A percentile compares a stretch with the other conserved stretches of the same genome.
phyloP scores from a whole-genome alignment of 1,140 invertebrate genomes.

The Laupala kohalensis region DNA sequence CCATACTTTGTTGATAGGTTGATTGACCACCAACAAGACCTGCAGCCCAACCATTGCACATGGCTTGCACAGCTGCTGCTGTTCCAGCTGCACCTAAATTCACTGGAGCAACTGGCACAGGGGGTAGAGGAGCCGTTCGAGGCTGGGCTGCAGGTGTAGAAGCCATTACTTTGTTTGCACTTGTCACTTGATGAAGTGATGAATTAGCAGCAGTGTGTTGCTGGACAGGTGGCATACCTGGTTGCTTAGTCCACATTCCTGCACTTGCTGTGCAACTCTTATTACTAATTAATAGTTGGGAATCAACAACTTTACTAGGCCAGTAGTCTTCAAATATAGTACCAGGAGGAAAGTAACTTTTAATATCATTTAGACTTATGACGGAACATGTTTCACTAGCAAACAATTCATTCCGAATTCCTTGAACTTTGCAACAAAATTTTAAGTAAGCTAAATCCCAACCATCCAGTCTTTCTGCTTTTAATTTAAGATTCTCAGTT shows the following conservation, averaged over 20 bases:
- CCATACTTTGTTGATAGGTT: slow-evolving; percentile 25
- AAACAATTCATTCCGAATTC: slow-evolving; percentile 79
- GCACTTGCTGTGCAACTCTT: slow-evolving; percentile 11
- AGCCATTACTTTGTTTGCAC: background rate
- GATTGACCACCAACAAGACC: slow-evolving; percentile 34
- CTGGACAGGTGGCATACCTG: slow-evolving; percentile 8
- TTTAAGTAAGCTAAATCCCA: slow-evolving; percentile 88
- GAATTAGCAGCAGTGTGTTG: slow-evolving; percentile 1
- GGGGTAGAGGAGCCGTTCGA: background rate
- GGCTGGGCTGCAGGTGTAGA: slow-evolving; percentile 17
- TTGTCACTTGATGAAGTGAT: slow-evolving; percentile 17
- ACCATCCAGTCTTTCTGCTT: slow-evolving; percentile 68
- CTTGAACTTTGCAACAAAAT: slow-evolving; percentile 88
- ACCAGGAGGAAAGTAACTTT: slow-evolving; percentile 76
- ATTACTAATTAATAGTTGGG: slow-evolving; percentile 34
- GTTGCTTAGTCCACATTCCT: slow-evolving; percentile 17
- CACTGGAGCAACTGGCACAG: slow-evolving; percentile 23
- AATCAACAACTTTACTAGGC: slow-evolving; percentile 73
- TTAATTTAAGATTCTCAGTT: slow-evolving; percentile 74
- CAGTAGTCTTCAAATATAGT: slow-evolving; percentile 83
- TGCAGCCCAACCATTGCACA: slow-evolving; percentile 31
- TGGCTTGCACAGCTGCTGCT: slow-evolving; percentile 26
- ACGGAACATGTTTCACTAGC: slow-evolving; percentile 77
- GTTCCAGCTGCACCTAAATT: slow-evolving; percentile 25
- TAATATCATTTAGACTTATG: slow-evolving; percentile 78